Evolutionary conservation across 2,888 invertebrate genomes (phyloP).

Genomic region (Thecocarcelia acutangulata): DNA sequence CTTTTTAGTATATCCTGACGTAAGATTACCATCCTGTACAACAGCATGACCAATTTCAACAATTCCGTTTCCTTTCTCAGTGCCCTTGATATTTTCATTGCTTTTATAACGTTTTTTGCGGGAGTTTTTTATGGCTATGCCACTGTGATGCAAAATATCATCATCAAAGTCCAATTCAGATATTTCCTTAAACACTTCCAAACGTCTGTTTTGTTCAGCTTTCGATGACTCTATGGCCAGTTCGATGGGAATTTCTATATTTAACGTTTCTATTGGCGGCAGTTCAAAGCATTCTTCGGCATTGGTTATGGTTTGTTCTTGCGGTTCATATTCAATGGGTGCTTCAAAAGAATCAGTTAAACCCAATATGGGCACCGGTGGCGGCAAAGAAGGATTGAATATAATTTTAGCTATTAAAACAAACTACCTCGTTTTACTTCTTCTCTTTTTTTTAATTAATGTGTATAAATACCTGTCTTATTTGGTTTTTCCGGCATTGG

Average conservation of each 20-base stretch:
- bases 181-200: slow-evolving; percentile 87
- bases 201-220: slow-evolving; percentile 81
- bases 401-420: slow-evolving; percentile 75
- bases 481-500: slow-evolving; percentile 86
- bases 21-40: slow-evolving; percentile 25
- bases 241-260: slow-evolving; percentile 81
- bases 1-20: not conserved
- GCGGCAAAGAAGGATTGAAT: slow-evolving; percentile 79
- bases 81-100: slow-evolving; percentile 31
- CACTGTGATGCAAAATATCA: slow-evolving; percentile 86
- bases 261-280: slow-evolving; percentile 84
- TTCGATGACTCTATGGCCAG: slow-evolving; percentile 79
- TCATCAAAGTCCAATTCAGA: slow-evolving; percentile 88
- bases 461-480: slow-evolving; percentile 78
- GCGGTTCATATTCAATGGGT: slow-evolving; percentile 80
- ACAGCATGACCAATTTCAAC: slow-evolving; percentile 79
- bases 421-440: not conserved
- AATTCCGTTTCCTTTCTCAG: slow-evolving; percentile 73
- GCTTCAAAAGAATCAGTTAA: slow-evolving; percentile 77
- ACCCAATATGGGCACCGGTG: slow-evolving; percentile 77
- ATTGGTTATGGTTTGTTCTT: slow-evolving; percentile 82
- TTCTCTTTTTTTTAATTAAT: not conserved
- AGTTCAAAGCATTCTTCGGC: slow-evolving; percentile 90
- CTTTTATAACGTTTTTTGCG: slow-evolving; percentile 68
- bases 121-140: slow-evolving; percentile 72